Evolutionary conservation across 2,113 vertebrate species (phyloP).

Genomic region (Lynx canadensis): DNA sequence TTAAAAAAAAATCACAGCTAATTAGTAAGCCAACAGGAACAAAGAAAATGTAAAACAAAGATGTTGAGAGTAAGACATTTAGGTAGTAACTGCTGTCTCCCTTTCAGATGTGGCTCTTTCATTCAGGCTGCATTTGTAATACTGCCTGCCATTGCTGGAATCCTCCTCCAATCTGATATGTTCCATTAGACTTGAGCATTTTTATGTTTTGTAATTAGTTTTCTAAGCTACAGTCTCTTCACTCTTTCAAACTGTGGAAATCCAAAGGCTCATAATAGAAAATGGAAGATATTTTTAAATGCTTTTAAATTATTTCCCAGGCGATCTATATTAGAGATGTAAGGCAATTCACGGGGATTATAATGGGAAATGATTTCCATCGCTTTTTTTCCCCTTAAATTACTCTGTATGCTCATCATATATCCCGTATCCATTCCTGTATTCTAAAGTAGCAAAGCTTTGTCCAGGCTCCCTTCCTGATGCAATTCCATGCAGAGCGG

Average conservation of each 20-base stretch:
- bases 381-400: conserved; percentile 77
- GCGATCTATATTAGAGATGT: conserved; percentile 87
- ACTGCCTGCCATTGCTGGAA: conserved; percentile 60
- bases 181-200: conserved; percentile 85
- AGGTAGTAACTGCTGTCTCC: conserved; percentile 75
- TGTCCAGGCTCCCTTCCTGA: conserved; percentile 73
- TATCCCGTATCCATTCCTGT: conserved; percentile 75
- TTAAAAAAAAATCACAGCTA: conserved; percentile 88
- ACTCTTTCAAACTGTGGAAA: conserved; percentile 87
- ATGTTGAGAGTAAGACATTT: conserved; percentile 80
- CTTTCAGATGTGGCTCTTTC: conserved; percentile 65
- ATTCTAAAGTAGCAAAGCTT: conserved; percentile 80
- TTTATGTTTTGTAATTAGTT: conserved; percentile 90
- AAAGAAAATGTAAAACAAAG: conserved; percentile 88
- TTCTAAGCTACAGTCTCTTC: conserved; percentile 85
- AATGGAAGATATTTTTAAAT: conserved; percentile 88
- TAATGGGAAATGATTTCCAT: conserved; percentile 87
- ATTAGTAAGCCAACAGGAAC: conserved; percentile 89
- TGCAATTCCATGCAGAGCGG: conserved; percentile 77
- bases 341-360: conserved; percentile 86
- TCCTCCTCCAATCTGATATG: conserved; percentile 81
- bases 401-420: conserved; percentile 82
- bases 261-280: conserved; percentile 89
- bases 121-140: conserved; percentile 40
- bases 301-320: conserved; percentile 91